Evolutionary conservation across 2,797 vertebrate genomes (phyloP).

Genomic region (Vultur gryphus): DNA sequence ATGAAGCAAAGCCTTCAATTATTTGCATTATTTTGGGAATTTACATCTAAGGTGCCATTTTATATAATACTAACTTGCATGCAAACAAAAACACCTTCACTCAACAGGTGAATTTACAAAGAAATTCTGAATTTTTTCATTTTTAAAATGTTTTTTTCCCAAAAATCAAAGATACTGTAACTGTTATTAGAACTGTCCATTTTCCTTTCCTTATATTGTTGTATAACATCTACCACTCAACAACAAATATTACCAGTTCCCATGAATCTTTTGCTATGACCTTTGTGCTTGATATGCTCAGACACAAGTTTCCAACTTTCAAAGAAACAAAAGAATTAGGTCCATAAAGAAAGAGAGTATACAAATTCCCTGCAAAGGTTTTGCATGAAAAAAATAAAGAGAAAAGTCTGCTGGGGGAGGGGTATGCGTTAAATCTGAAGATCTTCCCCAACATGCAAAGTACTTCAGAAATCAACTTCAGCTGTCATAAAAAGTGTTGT

Average conservation of each 20-base stretch:
- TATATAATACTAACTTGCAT: neutral
- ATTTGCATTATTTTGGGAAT: neutral
- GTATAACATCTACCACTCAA: neutral
- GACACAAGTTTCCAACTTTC: neutral
- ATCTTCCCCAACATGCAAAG: neutral
- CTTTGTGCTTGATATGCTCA: neutral
- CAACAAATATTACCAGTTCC: slow-evolving; percentile 14
- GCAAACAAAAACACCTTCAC: neutral
- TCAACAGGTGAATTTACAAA: neutral
- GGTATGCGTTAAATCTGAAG: neutral
- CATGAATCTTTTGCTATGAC: neutral
- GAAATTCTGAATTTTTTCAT: rapidly evolving
- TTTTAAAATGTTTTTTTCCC: neutral
- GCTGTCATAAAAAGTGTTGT: neutral
- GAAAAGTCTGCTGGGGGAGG: neutral
- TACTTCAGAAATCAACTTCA: slow-evolving; percentile 29
- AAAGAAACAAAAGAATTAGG: neutral
- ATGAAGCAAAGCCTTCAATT: neutral
- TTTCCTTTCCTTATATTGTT: neutral
- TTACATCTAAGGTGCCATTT: neutral
- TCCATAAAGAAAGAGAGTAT: neutral
- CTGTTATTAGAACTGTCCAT: neutral
- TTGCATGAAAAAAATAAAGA: neutral
- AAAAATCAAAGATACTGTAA: neutral
- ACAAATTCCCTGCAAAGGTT: neutral